Base-by-base conservation (phyloP, 2,797 vertebrate species). In the Vespertilio murinus region DNA sequence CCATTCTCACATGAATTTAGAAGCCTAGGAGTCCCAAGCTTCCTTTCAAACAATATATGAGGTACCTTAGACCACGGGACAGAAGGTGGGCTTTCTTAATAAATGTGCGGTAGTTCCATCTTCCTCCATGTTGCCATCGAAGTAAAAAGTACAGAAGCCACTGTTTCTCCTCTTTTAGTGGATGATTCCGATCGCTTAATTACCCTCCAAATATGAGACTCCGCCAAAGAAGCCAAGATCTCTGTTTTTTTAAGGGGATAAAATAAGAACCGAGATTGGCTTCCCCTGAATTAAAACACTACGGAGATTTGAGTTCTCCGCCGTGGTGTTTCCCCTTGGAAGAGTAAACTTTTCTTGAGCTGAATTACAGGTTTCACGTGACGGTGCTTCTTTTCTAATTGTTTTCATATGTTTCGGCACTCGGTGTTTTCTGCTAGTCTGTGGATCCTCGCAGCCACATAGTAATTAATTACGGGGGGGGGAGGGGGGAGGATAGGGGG, bases 391-490 rank as follows among this genome's bases (percentile, higher is more conserved):
- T 90, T 83, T 95, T 86, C 95, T 97, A 97, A 97, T 97, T 96
- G 95, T 96, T 97, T 97, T 95, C 97, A 91, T 91, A 90, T 97
- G 96, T 96, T 93, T 91, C 92, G 83, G 80, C 90, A 69, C 94
- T 96, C 89, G 22, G 78, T 92, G 1, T 93, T 95, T 96, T 96
- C 82, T 88, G 38, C 94, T 83, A 25, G 96, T 95, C 96, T 97
- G 87, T 94, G 95, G 95, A 90, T 96, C 96, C 93, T 96, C 93
- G 93, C 84, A 73, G 90, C 84, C 96, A 95, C 95, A 81, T 91
- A 77, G 92, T 96, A 97, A 97, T 97, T 97, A 97, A 97, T 97
- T 94, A 97, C 96, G 95, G 96, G 89, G 91, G 2, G 30, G 25
- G 61, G n/a, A n/a, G 2, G 30, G 2, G 33, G 4, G 95, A 96